These are phyloP conservation scores for Promerops cafer DNA, from an alignment of 2,113 vertebrate genomes.

Conservation along the genomic window DNA sequence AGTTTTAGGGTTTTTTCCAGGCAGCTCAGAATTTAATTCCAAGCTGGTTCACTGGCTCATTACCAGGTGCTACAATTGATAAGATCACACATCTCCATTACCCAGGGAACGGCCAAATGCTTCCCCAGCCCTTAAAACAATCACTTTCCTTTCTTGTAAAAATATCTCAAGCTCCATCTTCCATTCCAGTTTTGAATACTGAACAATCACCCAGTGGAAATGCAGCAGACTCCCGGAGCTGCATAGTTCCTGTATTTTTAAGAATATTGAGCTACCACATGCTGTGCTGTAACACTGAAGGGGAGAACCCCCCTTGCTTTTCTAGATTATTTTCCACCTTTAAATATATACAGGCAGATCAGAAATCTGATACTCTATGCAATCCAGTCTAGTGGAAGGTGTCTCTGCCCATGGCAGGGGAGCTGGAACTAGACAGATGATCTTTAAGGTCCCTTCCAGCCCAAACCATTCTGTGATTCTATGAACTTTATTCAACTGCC, in stretches of 20 bases:
- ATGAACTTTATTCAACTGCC: background rate
- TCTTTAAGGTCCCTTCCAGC: background rate
- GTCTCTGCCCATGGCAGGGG: background rate
- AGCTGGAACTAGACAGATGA: background rate
- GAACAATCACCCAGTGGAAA: background rate
- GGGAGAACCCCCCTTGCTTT: background rate
- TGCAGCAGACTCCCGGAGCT: background rate
- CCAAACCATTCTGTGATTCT: background rate
- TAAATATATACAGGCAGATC: background rate
- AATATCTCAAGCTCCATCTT: background rate
- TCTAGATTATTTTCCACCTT: background rate
- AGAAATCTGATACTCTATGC: background rate
- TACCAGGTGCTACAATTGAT: background rate
- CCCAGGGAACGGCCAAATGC: background rate
- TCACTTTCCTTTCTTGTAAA: background rate
- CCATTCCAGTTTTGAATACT: background rate
- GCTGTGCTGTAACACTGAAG: background rate
- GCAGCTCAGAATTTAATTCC: background rate
- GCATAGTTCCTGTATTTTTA: background rate
- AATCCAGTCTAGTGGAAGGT: background rate
- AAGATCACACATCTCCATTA: conserved; percentile 25
- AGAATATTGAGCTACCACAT: background rate
- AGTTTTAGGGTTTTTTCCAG: background rate
- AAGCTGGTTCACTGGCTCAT: background rate
- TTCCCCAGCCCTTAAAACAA: background rate